Evolutionary conservation across 1,140 invertebrate species (phyloP).

Genomic region (Vollenhovia emeryi): DNA sequence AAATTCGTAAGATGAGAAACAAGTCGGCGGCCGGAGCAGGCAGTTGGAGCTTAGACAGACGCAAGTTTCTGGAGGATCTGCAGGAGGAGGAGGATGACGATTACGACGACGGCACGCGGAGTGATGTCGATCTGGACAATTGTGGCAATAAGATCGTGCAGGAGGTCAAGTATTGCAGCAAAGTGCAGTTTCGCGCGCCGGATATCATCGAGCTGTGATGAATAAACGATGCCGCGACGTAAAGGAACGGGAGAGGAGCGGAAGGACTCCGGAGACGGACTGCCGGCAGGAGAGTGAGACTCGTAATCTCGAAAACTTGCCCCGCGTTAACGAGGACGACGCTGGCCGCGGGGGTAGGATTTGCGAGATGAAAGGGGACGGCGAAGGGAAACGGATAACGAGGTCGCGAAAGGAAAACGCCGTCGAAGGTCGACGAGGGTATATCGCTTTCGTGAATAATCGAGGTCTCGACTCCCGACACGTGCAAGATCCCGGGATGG

Average conservation of each 20-base stretch:
- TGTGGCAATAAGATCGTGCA: constrained; percentile 72
- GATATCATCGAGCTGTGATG: constrained; percentile 82
- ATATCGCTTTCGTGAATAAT: constrained; percentile 42
- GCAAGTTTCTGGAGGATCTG: constrained; percentile 74
- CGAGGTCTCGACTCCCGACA: constrained; percentile 13
- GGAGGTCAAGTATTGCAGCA: constrained; percentile 77
- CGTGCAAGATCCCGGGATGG: neutral
- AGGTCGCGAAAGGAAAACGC: constrained; percentile 7
- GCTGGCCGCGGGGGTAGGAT: neutral
- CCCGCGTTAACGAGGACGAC: constrained; percentile 8
- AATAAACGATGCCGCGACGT: constrained; percentile 1
- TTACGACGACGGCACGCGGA: constrained; percentile 36
- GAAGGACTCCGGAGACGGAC: neutral
- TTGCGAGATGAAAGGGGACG: neutral
- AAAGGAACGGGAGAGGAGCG: neutral
- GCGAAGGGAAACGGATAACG: constrained; percentile 13
- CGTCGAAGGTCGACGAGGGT: constrained; percentile 1
- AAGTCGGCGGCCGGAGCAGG: constrained; percentile 57
- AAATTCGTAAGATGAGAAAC: constrained; percentile 67
- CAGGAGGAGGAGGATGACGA: constrained; percentile 75
- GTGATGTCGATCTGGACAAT: constrained; percentile 11
- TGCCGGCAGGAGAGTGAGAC: neutral
- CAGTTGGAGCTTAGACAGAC: constrained; percentile 67
- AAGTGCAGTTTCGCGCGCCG: constrained; percentile 80
- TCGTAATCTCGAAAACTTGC: constrained; percentile 38